These are phyloP conservation scores for Micromesistius poutassou DNA, from an alignment of 2,797 vertebrate species.

Conservation along the genomic window DNA sequence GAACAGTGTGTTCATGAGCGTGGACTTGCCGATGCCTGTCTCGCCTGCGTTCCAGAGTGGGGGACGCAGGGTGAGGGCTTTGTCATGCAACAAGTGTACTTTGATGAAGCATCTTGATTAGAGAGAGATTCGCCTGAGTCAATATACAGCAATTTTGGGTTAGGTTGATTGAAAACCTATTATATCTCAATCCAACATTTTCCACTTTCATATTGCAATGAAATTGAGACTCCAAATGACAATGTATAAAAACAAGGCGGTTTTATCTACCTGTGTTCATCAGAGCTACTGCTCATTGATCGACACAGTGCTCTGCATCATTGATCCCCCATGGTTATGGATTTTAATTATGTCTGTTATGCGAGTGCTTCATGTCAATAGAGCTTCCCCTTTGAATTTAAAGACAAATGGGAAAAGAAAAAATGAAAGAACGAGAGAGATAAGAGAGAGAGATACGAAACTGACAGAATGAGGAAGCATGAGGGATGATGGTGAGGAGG, in stretches of 20 bases:
- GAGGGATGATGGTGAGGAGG: background rate
- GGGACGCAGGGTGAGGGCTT: background rate
- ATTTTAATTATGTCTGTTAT: background rate
- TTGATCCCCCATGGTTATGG: background rate
- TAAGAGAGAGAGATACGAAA: background rate
- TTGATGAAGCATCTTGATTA: background rate
- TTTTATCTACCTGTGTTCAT: background rate
- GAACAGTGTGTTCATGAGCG: slow-evolving; percentile 97
- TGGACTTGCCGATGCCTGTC: slow-evolving; percentile 97
- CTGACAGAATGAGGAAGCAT: background rate
- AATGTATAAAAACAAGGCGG: too few species aligned
- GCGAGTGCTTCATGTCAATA: background rate
- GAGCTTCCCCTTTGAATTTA: background rate
- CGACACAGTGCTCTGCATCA: background rate
- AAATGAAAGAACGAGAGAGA: background rate
- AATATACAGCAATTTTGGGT: background rate
- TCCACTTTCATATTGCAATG: too few species aligned
- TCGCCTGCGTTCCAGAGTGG: slow-evolving; percentile 76
- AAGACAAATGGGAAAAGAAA: background rate
- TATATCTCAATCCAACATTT: too few species aligned
- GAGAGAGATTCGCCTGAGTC: background rate
- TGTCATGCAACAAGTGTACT: background rate
- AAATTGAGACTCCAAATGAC: background rate
- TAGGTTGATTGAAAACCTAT: too few species aligned
- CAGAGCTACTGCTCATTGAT: background rate